These are phyloP conservation scores for Falcunculus frontatus DNA, from an alignment of 2,113 vertebrate genomes.

Conservation along the genomic window DNA sequence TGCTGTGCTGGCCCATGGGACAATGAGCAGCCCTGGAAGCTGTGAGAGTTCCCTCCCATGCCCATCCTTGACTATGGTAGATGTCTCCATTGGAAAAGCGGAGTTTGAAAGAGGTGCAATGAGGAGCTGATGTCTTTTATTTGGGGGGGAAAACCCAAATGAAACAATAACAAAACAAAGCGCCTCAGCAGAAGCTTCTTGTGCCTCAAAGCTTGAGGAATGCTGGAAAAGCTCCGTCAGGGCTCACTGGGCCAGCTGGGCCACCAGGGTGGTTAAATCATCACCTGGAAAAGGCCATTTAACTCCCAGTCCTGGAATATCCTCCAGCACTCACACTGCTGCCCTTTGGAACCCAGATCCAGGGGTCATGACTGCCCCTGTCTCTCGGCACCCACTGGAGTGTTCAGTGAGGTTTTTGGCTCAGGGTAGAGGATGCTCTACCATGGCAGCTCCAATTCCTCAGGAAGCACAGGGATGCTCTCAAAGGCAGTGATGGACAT, in stretches of 20 bases:
- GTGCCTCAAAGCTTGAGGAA: background rate
- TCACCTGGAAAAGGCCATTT: background rate
- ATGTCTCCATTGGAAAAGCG: background rate
- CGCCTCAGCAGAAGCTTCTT: background rate
- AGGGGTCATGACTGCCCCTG: rapidly evolving
- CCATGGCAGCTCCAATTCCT: background rate
- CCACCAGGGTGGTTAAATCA: background rate
- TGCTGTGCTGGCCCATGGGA: background rate
- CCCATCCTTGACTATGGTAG: too few relatives aligned
- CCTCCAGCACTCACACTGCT: background rate
- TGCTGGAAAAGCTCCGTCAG: rapidly evolving
- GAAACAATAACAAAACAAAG: background rate
- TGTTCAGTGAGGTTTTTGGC: background rate
- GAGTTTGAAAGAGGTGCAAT: background rate
- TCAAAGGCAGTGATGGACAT: background rate
- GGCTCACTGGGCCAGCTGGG: background rate
- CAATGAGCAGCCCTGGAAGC: background rate
- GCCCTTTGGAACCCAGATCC: rapidly evolving
- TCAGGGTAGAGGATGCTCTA: background rate
- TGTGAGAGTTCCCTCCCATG: background rate
- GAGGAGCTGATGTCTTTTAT: background rate
- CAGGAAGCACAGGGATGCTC: background rate
- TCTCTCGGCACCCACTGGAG: background rate
- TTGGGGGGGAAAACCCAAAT: rapidly evolving
- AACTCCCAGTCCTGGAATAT: background rate